Percentiles rank a stretch among this genome's conserved stretches.
These are phyloP conservation scores for Sebastes itinus DNA, from an alignment of 2,797 vertebrate genomes.

Conservation along the genomic window DNA sequence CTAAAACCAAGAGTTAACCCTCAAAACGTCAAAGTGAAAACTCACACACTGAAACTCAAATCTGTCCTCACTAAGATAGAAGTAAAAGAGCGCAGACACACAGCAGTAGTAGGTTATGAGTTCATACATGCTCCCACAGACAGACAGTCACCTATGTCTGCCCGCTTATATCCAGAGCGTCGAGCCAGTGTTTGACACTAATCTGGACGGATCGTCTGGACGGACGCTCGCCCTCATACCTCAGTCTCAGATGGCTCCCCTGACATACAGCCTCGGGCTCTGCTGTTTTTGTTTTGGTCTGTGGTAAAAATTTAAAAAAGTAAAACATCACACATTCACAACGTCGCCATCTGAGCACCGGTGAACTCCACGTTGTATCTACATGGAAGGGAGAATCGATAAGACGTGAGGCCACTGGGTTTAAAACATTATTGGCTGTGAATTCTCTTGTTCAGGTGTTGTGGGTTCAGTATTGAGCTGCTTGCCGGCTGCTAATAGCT, in stretches of 20 bases:
- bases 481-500: constrained; percentile 48
- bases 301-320: background rate
- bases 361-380: constrained; percentile 24
- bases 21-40: background rate
- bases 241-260: constrained; percentile 26
- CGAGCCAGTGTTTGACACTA: constrained; percentile 34
- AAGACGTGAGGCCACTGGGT: constrained; percentile 39
- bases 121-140: background rate
- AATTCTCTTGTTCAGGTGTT: constrained; percentile 56
- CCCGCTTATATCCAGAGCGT: constrained; percentile 3
- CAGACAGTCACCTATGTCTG: constrained; percentile 11
- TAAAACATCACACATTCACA: constrained; percentile 13
- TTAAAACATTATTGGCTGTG: constrained; percentile 51
- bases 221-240: constrained; percentile 3
- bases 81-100: background rate
- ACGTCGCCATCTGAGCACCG: constrained; percentile 14
- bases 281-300: constrained; percentile 21
- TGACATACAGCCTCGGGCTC: constrained; percentile 45
- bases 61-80: background rate
- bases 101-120: background rate
- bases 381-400: constrained; percentile 43
- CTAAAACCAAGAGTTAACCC: background rate
- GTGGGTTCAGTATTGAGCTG: constrained; percentile 54
- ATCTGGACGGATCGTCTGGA: constrained; percentile 38
- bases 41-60: background rate